Conservation (phyloP, 2,797 vertebrate genomes). For the Squalus acanthias region DNA sequence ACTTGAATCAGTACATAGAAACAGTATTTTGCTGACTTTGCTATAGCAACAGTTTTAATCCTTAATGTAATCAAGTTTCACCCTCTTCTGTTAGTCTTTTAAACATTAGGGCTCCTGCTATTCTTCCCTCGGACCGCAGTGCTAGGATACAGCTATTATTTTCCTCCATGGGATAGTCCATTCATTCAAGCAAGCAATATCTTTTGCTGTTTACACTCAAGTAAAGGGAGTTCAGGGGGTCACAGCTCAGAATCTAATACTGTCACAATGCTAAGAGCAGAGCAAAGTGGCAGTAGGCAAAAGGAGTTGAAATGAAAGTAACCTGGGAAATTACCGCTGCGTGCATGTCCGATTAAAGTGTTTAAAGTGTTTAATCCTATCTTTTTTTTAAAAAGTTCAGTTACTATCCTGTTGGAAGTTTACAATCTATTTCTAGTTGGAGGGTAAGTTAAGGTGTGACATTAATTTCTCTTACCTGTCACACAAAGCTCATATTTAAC, state of each 20-base stretch:
- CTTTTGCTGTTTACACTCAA: conserved; percentile 62
- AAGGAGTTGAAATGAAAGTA: conserved; percentile 48
- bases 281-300: conserved; percentile 44
- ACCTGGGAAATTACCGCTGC: conserved; percentile 50
- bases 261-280: conserved; percentile 53
- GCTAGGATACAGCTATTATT: conserved; percentile 63
- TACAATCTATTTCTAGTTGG: background rate
- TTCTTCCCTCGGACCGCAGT: conserved; percentile 55
- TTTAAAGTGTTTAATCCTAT: conserved; percentile 51
- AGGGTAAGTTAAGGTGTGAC: background rate
- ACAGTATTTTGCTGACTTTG: conserved; percentile 64
- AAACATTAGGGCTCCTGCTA: conserved; percentile 57
- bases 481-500: background rate
- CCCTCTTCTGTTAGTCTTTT: conserved; percentile 53
- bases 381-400: conserved; percentile 42
- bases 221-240: conserved; percentile 54
- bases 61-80: conserved; percentile 65
- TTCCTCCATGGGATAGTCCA: conserved; percentile 60
- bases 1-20: conserved; percentile 62
- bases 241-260: conserved; percentile 51
- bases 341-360: conserved; percentile 49
- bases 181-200: conserved; percentile 59
- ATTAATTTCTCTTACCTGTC: background rate
- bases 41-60: conserved; percentile 66
- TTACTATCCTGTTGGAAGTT: conserved; percentile 47